These are phyloP conservation scores for Synanthedon tipuliformis DNA, from an alignment of 2,888 invertebrate genomes.

Conservation along the genomic window DNA sequence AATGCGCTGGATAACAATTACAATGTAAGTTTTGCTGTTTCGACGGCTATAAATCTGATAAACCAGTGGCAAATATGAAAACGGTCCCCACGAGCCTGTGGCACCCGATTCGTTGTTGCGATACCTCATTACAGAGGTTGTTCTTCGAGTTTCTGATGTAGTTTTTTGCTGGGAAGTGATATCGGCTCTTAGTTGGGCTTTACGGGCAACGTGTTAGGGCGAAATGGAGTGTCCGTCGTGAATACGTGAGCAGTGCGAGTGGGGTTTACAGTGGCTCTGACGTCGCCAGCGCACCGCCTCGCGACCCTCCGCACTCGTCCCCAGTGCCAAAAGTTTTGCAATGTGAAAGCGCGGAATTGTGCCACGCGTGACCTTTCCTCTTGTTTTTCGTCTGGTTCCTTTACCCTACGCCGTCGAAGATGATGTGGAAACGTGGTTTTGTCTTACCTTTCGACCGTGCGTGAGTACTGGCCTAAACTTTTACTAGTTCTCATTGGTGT, in stretches of 20 bases:
- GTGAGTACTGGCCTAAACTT: slow-evolving; percentile 21
- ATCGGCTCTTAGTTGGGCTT: not conserved
- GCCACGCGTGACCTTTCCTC: slow-evolving; percentile 65
- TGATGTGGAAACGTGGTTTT: slow-evolving; percentile 36
- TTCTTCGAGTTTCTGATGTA: slow-evolving; percentile 25
- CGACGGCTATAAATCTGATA: slow-evolving; percentile 51
- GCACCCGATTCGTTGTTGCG: slow-evolving; percentile 61
- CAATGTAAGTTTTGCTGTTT: slow-evolving; percentile 88
- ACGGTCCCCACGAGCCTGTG: slow-evolving; percentile 65
- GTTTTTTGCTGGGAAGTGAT: slow-evolving; percentile 19
- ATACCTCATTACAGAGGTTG: slow-evolving; percentile 47
- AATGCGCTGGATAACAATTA: slow-evolving; percentile 96
- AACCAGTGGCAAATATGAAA: slow-evolving; percentile 53
- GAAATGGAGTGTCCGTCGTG: slow-evolving; percentile 39
- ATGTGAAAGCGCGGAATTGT: slow-evolving; percentile 68
- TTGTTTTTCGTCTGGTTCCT: slow-evolving; percentile 31
- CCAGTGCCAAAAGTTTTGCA: slow-evolving; percentile 68
- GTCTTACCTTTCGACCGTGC: slow-evolving; percentile 34
- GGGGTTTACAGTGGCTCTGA: slow-evolving; percentile 58
- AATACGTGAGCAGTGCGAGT: slow-evolving; percentile 56
- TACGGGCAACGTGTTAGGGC: not conserved
- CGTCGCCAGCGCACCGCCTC: slow-evolving; percentile 56
- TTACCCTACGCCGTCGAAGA: slow-evolving; percentile 12
- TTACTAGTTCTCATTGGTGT: too few species aligned
- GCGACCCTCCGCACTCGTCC: slow-evolving; percentile 40